Evolutionary conservation across 2,113 vertebrate genomes (phyloP).

Genomic region (Apaloderma vittatum): DNA sequence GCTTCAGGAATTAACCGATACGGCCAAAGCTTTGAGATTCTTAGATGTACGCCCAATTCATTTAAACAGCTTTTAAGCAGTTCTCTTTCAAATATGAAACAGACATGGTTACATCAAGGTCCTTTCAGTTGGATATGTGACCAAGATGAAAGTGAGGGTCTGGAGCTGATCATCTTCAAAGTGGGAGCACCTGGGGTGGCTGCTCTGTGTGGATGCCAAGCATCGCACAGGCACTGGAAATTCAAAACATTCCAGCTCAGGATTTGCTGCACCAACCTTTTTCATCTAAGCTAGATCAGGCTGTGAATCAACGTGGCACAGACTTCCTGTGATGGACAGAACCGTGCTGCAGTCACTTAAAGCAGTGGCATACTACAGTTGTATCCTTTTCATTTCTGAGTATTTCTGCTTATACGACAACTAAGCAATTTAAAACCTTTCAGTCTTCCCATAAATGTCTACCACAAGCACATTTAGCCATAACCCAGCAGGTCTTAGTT

Average conservation of each 20-base stretch:
- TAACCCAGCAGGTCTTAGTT: background rate
- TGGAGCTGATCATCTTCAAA: conserved; percentile 44
- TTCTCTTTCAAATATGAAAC: conserved; percentile 1
- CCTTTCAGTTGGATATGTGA: background rate
- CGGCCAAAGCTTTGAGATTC: background rate
- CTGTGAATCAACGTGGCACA: background rate
- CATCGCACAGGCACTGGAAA: background rate
- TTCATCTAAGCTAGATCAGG: background rate
- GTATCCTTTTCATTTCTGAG: background rate
- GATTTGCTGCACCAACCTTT: background rate
- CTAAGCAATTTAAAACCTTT: background rate
- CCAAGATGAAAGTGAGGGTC: conserved; percentile 28
- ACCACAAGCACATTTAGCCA: background rate
- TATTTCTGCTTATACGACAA: background rate
- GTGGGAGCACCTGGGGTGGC: background rate
- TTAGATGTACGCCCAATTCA: background rate
- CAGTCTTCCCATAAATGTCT: background rate
- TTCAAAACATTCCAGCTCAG: background rate
- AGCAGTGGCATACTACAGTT: background rate
- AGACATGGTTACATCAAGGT: background rate
- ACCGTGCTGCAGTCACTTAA: background rate
- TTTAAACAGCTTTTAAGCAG: background rate
- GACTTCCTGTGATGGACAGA: background rate
- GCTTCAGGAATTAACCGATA: background rate
- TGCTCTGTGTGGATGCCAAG: conserved; percentile 1